phyloP scores from a whole-genome alignment of 2,113 vertebrate genomes.

The Neotoma lepida region DNA sequence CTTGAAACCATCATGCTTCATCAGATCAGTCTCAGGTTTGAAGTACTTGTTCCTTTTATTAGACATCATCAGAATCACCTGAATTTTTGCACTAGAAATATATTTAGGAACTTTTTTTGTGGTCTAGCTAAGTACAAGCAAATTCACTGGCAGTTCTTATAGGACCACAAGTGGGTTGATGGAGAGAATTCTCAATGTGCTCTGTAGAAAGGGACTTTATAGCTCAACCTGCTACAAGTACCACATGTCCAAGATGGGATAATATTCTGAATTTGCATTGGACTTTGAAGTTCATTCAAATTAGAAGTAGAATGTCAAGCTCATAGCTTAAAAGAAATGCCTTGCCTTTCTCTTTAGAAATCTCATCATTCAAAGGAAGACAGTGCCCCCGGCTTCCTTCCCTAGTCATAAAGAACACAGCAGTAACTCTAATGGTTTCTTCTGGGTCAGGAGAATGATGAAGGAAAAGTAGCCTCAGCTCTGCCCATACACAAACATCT shows the following conservation, averaged over 20 bases:
- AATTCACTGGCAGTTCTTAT: background rate
- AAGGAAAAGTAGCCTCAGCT: background rate
- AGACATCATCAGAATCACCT: background rate
- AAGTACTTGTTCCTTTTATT: background rate
- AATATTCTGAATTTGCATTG: constrained; percentile 13
- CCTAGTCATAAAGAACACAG: background rate
- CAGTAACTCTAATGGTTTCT: background rate
- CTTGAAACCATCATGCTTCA: background rate
- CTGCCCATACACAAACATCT: background rate
- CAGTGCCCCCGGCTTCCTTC: background rate
- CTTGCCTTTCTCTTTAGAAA: constrained; percentile 33
- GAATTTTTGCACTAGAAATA: background rate
- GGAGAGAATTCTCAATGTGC: background rate
- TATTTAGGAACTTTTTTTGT: background rate
- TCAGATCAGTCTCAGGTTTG: background rate
- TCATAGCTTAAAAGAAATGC: constrained; percentile 18
- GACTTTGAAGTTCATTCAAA: constrained; percentile 45
- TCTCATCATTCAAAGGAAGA: background rate
- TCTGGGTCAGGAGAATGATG: background rate
- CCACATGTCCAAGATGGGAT: background rate
- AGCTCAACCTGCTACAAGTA: background rate
- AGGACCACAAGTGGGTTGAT: background rate
- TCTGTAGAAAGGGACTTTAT: background rate
- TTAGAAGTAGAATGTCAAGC: constrained; percentile 3
- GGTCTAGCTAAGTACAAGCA: background rate